phyloP scores from a whole-genome alignment of 1,140 invertebrate genomes.

The Atta colombica region DNA sequence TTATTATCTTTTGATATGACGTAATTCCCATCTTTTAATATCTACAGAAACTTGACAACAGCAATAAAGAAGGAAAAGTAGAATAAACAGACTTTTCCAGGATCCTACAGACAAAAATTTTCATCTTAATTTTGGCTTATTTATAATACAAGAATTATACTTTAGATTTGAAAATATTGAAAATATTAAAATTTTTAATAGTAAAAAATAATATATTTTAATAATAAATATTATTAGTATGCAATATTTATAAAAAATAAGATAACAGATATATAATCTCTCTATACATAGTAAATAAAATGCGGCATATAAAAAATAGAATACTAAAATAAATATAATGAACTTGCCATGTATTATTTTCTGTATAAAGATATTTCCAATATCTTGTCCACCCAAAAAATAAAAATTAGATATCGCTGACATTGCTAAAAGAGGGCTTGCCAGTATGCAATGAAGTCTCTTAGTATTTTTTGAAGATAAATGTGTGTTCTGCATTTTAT shows the following conservation, averaged over 20 bases:
- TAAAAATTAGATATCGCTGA: constrained; percentile 95
- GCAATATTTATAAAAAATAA: neutral
- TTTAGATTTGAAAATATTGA: neutral
- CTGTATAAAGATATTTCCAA: constrained; percentile 89
- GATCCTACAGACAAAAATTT: constrained; percentile 82
- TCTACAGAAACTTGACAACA: constrained; percentile 87
- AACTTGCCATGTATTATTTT: constrained; percentile 86
- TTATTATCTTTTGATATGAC: constrained; percentile 9
- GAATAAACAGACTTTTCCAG: constrained; percentile 71
- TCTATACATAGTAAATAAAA: neutral
- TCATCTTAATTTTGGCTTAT: constrained; percentile 18
- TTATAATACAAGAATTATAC: neutral
- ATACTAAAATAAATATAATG: constrained; percentile 18
- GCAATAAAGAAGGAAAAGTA: constrained; percentile 86
- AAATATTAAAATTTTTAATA: neutral
- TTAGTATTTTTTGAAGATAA: constrained; percentile 84
- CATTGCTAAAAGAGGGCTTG: constrained; percentile 91
- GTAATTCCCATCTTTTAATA: constrained; percentile 78
- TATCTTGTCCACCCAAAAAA: constrained; percentile 92
- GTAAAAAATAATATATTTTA: constrained; percentile 1
- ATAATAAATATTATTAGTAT: neutral
- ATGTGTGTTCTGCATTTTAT: constrained; percentile 81
- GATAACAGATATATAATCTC: neutral
- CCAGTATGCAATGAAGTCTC: constrained; percentile 89
- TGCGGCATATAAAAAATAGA: neutral